Conservation (phyloP, 2,113 vertebrate genomes). For the Tricholaema leucomelas region DNA sequence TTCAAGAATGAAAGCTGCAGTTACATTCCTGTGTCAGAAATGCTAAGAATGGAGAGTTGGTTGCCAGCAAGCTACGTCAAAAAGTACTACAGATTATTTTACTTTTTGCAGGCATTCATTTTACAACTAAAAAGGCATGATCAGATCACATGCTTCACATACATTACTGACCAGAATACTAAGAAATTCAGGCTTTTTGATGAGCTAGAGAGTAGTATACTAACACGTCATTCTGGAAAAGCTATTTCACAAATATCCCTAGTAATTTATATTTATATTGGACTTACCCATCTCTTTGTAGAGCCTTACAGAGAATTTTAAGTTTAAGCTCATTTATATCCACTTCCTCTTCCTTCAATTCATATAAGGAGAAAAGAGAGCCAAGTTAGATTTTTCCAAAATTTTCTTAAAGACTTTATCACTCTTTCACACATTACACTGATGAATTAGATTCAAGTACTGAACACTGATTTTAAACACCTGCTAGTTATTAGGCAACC, state of each 20-base stretch:
- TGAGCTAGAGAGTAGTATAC: neutral
- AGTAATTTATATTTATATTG: neutral
- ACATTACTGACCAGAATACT: neutral
- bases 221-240: neutral
- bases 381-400: neutral
- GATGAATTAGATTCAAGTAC: neutral
- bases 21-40: neutral
- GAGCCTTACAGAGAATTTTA: conserved; percentile 89
- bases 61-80: neutral
- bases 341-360: conserved; percentile 77
- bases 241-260: neutral
- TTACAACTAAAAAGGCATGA: neutral
- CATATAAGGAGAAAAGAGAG: neutral
- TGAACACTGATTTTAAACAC: neutral
- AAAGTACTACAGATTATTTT: neutral
- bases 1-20: neutral
- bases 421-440: neutral
- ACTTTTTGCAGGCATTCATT: neutral
- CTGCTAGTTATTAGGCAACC: neutral
- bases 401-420: neutral
- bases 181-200: neutral
- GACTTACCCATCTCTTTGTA: conserved; percentile 89
- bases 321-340: conserved; percentile 86
- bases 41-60: neutral
- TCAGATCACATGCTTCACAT: neutral